phyloP scores from a whole-genome alignment of 2,888 invertebrate genomes.

The Perdita meconis region DNA sequence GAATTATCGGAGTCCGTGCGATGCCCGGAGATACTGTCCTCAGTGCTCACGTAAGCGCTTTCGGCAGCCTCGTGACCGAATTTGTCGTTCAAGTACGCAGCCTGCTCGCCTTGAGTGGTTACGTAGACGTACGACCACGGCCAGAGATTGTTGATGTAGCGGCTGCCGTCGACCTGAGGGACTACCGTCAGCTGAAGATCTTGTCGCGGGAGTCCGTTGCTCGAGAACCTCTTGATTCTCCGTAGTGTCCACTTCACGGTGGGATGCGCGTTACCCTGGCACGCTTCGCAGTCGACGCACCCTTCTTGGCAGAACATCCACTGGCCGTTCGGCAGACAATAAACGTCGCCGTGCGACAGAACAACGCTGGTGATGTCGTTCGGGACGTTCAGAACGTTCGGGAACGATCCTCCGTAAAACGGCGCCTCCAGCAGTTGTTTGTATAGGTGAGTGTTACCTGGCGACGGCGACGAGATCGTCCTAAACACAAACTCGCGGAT shows the following conservation, averaged over 20 bases:
- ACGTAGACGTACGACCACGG: constrained; percentile 70
- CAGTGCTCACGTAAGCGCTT: not conserved
- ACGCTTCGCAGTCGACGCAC: constrained; percentile 71
- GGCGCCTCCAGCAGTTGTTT: constrained; percentile 73
- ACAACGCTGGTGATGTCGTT: constrained; percentile 53
- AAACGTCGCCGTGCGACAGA: constrained; percentile 75
- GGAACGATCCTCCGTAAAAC: constrained; percentile 71
- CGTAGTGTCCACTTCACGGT: constrained; percentile 71
- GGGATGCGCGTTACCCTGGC: constrained; percentile 62
- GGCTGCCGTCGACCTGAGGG: constrained; percentile 69
- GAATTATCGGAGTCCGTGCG: constrained; percentile 11
- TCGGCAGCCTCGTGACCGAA: not conserved
- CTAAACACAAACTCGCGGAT: constrained; percentile 77
- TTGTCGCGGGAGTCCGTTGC: constrained; percentile 54
- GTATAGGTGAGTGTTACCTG: constrained; percentile 68
- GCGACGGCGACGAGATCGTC: constrained; percentile 72
- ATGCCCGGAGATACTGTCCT: constrained; percentile 30
- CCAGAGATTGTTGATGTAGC: constrained; percentile 62
- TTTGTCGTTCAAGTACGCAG: constrained; percentile 17
- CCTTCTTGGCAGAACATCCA: constrained; percentile 77
- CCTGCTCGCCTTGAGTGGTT: constrained; percentile 43
- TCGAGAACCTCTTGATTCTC: constrained; percentile 60
- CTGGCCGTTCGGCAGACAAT: constrained; percentile 64
- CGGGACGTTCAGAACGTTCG: constrained; percentile 25
- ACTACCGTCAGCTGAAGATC: constrained; percentile 76